Conservation (phyloP, 2,113 vertebrate species). For the Clarias batrachus region DNA sequence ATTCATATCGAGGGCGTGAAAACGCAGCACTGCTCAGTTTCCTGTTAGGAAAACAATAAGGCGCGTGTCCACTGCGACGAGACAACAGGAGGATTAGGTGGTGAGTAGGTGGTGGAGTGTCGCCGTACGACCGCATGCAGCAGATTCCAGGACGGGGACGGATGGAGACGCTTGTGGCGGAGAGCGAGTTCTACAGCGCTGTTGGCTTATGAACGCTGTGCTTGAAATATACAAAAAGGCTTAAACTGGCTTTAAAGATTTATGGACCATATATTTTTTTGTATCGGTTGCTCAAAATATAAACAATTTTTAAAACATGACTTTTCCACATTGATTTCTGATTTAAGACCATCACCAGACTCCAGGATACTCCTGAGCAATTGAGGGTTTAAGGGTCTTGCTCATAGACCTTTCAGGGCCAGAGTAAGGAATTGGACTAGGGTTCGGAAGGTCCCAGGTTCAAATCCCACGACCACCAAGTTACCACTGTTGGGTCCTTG, state of each 20-base stretch:
- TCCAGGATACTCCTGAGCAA: background rate
- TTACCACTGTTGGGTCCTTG: too few species aligned
- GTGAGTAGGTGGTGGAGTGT: conserved; percentile 13
- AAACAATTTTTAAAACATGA: too few species aligned
- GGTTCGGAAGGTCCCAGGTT: too few species aligned
- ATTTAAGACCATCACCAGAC: background rate
- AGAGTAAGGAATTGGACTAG: too few species aligned
- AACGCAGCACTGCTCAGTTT: background rate
- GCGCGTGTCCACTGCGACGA: background rate
- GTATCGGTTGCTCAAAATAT: too few species aligned
- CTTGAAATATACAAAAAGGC: too few species aligned
- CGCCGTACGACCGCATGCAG: background rate
- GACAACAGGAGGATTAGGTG: conserved; percentile 1
- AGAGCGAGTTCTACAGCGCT: background rate
- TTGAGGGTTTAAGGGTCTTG: background rate
- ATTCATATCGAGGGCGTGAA: background rate
- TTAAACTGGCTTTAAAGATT: too few species aligned
- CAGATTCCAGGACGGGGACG: background rate
- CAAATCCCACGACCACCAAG: too few species aligned
- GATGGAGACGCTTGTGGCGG: background rate
- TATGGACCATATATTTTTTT: too few species aligned
- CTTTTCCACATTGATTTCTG: too few species aligned
- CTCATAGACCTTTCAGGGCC: background rate
- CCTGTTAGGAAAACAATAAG: background rate
- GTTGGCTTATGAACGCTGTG: background rate